Percentiles rank a stretch among this genome's conserved stretches.
These are phyloP conservation scores for Acanthosepion lycidas DNA, from an alignment of 2,888 invertebrate genomes.

Conservation along the genomic window DNA sequence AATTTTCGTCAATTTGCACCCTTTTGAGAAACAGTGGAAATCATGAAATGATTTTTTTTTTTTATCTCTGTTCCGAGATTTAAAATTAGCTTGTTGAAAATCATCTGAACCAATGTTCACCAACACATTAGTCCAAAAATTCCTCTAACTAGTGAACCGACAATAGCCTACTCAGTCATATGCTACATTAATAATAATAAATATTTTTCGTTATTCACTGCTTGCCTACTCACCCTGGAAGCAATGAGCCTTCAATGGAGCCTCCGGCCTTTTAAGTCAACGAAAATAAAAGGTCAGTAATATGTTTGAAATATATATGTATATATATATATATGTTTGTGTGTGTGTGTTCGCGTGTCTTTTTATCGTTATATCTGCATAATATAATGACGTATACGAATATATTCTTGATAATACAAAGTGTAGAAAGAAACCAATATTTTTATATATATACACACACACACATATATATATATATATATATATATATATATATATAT, in stretches of 20 bases:
- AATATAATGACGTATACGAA: no score
- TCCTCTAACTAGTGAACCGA: neutral
- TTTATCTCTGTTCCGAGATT: no score
- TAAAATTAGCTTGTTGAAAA: accelerated
- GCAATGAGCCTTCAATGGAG: neutral
- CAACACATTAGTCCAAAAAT: no score
- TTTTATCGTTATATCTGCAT: no score
- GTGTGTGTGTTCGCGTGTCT: neutral
- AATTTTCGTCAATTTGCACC: no score
- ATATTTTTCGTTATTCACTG: neutral
- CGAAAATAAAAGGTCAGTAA: neutral
- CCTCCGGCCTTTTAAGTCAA: neutral
- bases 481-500: neutral
- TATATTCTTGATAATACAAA: no score
- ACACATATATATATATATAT: neutral
- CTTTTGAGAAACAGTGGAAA: no score
- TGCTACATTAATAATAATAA: neutral
- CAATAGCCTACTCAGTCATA: neutral
- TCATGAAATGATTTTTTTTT: no score
- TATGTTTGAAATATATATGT: neutral
- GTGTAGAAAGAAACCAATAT: no score
- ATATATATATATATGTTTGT: neutral
- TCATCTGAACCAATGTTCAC: no score
- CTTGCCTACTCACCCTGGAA: neutral
- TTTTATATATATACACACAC: neutral